Conservation (phyloP, 1,140 invertebrate genomes). For the Adoxophyes honmai region DNA sequence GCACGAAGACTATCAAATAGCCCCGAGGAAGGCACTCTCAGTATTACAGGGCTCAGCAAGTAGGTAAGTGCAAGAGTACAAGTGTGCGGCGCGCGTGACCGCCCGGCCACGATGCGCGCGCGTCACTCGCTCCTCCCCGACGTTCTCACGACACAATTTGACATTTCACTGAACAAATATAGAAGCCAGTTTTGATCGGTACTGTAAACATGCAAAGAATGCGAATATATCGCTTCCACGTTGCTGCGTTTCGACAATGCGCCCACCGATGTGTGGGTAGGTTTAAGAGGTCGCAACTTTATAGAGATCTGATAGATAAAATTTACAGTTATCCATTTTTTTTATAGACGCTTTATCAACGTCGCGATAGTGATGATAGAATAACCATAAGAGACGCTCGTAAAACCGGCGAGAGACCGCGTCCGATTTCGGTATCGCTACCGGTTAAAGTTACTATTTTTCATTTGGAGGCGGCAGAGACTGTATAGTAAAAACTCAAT, state of each 20-base stretch:
- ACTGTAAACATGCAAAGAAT: conserved; percentile 39
- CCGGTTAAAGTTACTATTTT: conserved; percentile 32
- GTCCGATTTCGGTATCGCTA: conserved; percentile 52
- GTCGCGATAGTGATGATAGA: conserved; percentile 23
- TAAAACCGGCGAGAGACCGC: conserved; percentile 40
- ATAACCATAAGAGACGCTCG: conserved; percentile 19
- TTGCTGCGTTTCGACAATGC: conserved; percentile 26
- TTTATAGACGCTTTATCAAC: conserved; percentile 27
- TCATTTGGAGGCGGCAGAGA: conserved; percentile 25
- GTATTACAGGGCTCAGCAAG: conserved; percentile 18
- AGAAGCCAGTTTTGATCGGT: conserved; percentile 65
- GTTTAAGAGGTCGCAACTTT: conserved; percentile 26
- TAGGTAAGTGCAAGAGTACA: conserved; percentile 31
- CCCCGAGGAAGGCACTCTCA: conserved; percentile 31
- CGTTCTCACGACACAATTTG: conserved; percentile 70
- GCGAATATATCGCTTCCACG: conserved; percentile 38
- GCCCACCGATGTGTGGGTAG: conserved; percentile 20
- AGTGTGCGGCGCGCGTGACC: conserved; percentile 63
- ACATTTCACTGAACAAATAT: conserved; percentile 72
- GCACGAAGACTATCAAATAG: conserved; percentile 14
- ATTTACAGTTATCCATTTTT: conserved; percentile 22
- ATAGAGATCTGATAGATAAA: conserved; percentile 29
- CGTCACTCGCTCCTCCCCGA: conserved; percentile 47
- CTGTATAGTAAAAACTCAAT: conserved; percentile 54
- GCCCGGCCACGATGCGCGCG: conserved; percentile 46